Evolutionary conservation across 2,888 invertebrate genomes (phyloP).

Genomic region (Cordilura impudica): DNA sequence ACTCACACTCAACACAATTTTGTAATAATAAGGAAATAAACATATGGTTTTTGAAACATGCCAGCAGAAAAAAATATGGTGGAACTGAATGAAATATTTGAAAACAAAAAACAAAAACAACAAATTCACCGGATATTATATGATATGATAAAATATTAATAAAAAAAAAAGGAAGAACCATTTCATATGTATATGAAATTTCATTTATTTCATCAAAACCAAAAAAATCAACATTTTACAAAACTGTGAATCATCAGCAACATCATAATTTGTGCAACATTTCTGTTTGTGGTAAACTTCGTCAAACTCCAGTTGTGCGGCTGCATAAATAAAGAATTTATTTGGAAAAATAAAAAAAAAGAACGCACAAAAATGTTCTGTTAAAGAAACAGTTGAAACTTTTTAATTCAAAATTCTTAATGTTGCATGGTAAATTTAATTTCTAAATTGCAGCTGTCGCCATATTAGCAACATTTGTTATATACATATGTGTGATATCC

Average conservation of each 20-base stretch:
- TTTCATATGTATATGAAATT: not conserved
- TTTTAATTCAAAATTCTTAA: conserved; percentile 61
- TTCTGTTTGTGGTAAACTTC: not conserved
- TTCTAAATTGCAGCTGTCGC: conserved; percentile 75
- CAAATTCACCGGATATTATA: conserved; percentile 24
- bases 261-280: not conserved
- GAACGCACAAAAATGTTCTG: not conserved
- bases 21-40: not conserved
- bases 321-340: not conserved
- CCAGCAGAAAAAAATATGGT: not conserved
- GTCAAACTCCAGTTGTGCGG: not conserved
- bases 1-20: not conserved
- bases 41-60: not conserved
- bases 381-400: conserved; percentile 10
- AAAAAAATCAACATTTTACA: conserved; percentile 10
- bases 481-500: conserved; percentile 5
- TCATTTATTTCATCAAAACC: not conserved
- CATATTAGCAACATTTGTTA: conserved; percentile 53
- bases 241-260: not conserved
- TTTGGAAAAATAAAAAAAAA: conserved; percentile 2
- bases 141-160: conserved; percentile 26
- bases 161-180: not conserved
- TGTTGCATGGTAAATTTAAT: conserved; percentile 74
- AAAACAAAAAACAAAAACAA: conserved; percentile 15
- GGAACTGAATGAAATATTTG: not conserved